Evolutionary conservation across 1,140 invertebrate genomes (phyloP).

Genomic region (Euura saliciscinereae): DNA sequence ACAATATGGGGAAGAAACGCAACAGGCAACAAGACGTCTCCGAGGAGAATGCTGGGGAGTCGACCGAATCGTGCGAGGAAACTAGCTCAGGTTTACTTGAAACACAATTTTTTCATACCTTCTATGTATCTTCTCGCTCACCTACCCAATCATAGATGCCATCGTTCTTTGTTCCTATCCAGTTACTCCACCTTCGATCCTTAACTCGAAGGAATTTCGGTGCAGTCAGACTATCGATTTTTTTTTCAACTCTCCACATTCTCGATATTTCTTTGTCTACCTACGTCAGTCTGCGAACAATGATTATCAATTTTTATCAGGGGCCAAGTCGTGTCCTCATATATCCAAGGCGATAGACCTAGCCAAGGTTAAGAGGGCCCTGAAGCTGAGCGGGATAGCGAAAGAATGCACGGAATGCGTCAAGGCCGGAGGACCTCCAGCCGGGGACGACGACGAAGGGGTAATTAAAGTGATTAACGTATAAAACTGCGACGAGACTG

Average conservation of each 20-base stretch:
- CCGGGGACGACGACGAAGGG: conserved; percentile 39
- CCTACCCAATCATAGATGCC: conserved; percentile 23
- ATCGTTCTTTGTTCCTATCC: conserved; percentile 43
- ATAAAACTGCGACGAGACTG: not conserved
- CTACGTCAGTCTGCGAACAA: too few relatives aligned
- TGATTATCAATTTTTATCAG: conserved; percentile 18
- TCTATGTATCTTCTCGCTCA: conserved; percentile 28
- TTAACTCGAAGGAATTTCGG: not conserved
- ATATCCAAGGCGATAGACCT: conserved; percentile 73
- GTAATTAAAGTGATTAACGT: conserved; percentile 33
- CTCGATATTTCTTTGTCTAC: too few relatives aligned
- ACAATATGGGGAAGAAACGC: conserved; percentile 63
- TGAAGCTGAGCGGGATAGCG: conserved; percentile 63
- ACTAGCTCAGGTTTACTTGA: conserved; percentile 41
- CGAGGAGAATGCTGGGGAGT: conserved; percentile 53
- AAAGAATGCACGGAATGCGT: conserved; percentile 69
- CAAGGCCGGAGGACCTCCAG: conserved; percentile 44
- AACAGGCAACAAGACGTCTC: conserved; percentile 65
- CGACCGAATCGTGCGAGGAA: conserved; percentile 70
- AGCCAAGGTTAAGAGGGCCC: conserved; percentile 65
- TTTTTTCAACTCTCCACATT: too few relatives aligned
- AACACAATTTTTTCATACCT: conserved; percentile 43
- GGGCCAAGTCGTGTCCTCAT: conserved; percentile 65
- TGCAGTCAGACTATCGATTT: too few relatives aligned
- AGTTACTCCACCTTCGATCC: conserved; percentile 25